Base-by-base conservation (phyloP, 2,888 invertebrate genomes). In the Ceramica pisi region DNA sequence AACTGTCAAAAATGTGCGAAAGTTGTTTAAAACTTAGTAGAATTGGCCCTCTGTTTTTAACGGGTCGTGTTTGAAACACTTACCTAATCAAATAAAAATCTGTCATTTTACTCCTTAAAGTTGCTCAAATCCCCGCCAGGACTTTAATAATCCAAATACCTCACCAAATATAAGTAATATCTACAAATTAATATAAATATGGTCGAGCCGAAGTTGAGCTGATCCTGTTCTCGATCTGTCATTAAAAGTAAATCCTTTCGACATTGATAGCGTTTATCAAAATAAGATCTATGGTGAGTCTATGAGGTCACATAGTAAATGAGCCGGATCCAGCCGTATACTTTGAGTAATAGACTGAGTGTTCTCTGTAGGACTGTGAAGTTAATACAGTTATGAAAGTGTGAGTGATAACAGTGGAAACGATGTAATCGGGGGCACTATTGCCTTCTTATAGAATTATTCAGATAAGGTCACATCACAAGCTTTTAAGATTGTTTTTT, bases 261-360 rank as follows among this genome's bases (percentile, higher is more conserved):
- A 63, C 10, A 44, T 72, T 78, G 60, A 77, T 81, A 78, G 72
- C 41, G 46, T 44, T 68, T 60, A 53, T 70, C 72, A 67, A 78
- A 69, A 63, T 68, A 78, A 67, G 64, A 73, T 62, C 50, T 70
- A 67, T 65, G 26, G 57, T 31, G 10, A 63, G 35, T 55, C 46
- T 67, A 67, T 59, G 35, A 59, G 44, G 57, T 62, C 61, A 69
- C 62, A 68, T n/a, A 67, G 56, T 71, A 69, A 81, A 64, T 71
- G 72, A 81, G 69, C 41, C 44, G 57, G 48, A 26, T 51, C 55
- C 23, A 44, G 21, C n/a, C 21, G 14, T 21, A 38, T 7, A 21
- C 12, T 21, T 14, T 21, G 14, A 56, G 1, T 1, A n/a, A 57
- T 57, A 7, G 56, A 57, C 56, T 38, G 38, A 38, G 38, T 7